Evolutionary conservation across 2,888 invertebrate genomes (phyloP).

Genomic region (Melangyna quadrimaculata): DNA sequence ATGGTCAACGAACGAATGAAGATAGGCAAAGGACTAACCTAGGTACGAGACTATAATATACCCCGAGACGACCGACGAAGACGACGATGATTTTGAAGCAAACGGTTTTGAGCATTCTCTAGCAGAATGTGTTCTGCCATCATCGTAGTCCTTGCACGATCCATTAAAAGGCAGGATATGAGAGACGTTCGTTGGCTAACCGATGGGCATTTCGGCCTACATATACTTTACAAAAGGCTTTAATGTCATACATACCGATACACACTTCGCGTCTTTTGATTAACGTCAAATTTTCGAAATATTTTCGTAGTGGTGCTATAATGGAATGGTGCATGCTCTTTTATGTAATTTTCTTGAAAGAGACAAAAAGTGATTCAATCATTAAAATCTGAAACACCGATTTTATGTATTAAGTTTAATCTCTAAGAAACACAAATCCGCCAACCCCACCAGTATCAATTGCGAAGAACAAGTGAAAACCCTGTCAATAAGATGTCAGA

Average conservation of each 20-base stretch:
- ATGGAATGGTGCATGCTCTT: no score
- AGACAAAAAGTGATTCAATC: no score
- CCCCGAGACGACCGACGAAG: no score
- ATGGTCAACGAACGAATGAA: slow-evolving; percentile 53
- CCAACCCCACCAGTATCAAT: no score
- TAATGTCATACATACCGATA: neutral
- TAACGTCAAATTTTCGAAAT: neutral
- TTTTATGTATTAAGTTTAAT: no score
- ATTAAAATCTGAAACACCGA: no score
- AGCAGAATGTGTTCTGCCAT: slow-evolving; percentile 40
- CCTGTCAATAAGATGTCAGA: no score
- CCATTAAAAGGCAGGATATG: slow-evolving; percentile 66
- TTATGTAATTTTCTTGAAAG: no score
- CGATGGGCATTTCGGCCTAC: slow-evolving; percentile 70
- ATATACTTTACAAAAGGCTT: slow-evolving; percentile 37
- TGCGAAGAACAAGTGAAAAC: no score
- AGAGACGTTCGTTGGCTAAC: slow-evolving; percentile 67
- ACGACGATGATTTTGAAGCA: slow-evolving; percentile 4
- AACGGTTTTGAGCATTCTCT: slow-evolving; percentile 47
- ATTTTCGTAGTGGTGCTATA: no score
- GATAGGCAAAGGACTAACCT: slow-evolving; percentile 44
- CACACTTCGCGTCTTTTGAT: neutral
- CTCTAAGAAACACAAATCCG: no score
- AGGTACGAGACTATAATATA: slow-evolving; percentile 5
- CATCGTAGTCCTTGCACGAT: slow-evolving; percentile 54